Conservation (phyloP, 1,140 invertebrate species). For the Heliconius congener region DNA sequence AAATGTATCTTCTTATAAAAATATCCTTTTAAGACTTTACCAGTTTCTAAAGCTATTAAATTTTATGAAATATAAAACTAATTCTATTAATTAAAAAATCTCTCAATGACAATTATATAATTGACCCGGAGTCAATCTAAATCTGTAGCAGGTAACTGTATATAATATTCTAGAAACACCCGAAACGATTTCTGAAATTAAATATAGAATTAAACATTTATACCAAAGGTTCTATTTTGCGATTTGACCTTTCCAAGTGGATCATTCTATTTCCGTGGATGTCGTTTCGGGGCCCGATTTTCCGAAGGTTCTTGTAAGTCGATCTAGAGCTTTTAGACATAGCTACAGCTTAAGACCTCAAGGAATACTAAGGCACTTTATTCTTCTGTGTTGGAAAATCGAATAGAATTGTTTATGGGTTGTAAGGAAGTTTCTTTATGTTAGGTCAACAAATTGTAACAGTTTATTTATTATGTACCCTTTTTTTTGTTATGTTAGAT, state of each 20-base stretch:
- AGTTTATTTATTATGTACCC: too few relatives aligned
- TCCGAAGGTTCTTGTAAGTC: conserved; percentile 12
- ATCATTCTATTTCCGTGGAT: conserved; percentile 33
- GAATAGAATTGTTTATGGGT: too few relatives aligned
- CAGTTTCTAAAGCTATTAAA: neutral
- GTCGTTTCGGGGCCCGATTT: conserved; percentile 27
- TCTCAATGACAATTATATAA: conserved; percentile 26
- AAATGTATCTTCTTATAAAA: too few relatives aligned
- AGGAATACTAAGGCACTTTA: neutral
- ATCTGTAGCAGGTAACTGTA: conserved; percentile 23
- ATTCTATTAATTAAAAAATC: conserved; percentile 19
- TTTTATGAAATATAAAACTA: neutral
- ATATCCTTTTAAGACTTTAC: neutral
- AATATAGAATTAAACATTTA: conserved; percentile 38
- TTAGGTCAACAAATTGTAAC: too few relatives aligned
- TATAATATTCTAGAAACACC: conserved; percentile 23
- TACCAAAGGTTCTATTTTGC: conserved; percentile 28
- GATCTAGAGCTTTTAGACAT: neutral
- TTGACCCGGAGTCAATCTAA: conserved; percentile 19
- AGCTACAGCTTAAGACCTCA: neutral
- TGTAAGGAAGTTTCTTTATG: too few relatives aligned
- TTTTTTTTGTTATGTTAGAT: too few relatives aligned
- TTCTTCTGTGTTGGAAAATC: neutral
- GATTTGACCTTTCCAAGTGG: conserved; percentile 35
- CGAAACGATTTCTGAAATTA: conserved; percentile 30